A percentile compares a stretch with the other conserved stretches of the same genome.
Evolutionary conservation across 1,140 invertebrate species (phyloP).

Genomic region (Daktulosphaira vitifoliae): DNA sequence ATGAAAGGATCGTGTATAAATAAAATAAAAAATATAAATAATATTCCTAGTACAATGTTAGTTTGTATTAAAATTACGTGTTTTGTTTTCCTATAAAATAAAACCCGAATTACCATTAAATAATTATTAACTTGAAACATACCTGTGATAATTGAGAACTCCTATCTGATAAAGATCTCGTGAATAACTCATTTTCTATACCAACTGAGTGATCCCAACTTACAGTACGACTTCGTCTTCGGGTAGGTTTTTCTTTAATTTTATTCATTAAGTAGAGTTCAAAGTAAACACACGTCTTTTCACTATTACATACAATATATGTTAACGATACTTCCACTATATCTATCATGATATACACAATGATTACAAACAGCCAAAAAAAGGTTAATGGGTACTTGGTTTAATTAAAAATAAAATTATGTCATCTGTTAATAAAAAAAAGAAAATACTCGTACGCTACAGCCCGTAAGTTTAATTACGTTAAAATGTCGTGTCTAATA

Average conservation of each 20-base stretch:
- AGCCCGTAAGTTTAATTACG: constrained; percentile 13
- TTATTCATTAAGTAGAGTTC: background rate
- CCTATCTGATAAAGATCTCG: no score
- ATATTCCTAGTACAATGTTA: no score
- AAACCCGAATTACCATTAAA: no score
- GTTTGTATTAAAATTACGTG: no score
- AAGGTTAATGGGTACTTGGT: background rate
- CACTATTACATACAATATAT: background rate
- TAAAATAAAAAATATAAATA: background rate
- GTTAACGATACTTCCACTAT: background rate
- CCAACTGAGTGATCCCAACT: constrained; percentile 23
- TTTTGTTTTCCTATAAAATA: no score
- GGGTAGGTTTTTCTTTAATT: background rate
- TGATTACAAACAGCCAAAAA: background rate
- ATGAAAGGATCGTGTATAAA: no score
- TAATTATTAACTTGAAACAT: no score
- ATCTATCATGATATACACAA: background rate
- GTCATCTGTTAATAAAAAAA: background rate
- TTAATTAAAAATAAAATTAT: constrained; percentile 23
- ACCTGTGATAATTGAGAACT: no score
- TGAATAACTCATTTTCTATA: background rate
- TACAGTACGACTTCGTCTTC: constrained; percentile 17
- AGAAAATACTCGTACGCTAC: background rate
- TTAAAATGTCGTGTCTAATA: constrained; percentile 1
- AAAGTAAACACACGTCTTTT: background rate